These are phyloP conservation scores for Cetonia aurata DNA, from an alignment of 2,888 invertebrate species.

Conservation along the genomic window DNA sequence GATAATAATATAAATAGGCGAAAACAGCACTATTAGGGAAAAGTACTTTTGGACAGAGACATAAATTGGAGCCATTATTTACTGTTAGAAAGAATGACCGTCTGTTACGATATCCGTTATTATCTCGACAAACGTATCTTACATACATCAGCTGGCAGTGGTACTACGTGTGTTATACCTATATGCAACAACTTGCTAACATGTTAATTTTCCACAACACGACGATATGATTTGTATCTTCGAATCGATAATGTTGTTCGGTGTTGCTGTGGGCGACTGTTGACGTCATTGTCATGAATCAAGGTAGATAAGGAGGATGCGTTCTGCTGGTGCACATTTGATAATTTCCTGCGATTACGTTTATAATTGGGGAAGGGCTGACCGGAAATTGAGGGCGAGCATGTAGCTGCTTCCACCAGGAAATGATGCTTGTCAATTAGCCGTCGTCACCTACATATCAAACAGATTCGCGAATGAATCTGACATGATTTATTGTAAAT, in stretches of 20 bases:
- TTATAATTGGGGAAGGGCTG: conserved; percentile 66
- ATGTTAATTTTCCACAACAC: conserved; percentile 41
- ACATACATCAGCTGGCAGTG: conserved; percentile 22
- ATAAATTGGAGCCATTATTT: conserved; percentile 13
- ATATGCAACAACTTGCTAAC: conserved; percentile 10
- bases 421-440: conserved; percentile 67
- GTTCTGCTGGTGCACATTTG: conserved; percentile 64
- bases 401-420: conserved; percentile 64
- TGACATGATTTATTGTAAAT: conserved; percentile 46
- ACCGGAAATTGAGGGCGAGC: conserved; percentile 68
- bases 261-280: conserved; percentile 22
- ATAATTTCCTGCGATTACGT: conserved; percentile 68
- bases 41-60: not conserved
- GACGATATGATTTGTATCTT: conserved; percentile 40
- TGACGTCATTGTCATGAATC: conserved; percentile 56
- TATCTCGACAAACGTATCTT: conserved; percentile 30
- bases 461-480: conserved; percentile 52
- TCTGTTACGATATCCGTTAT: conserved; percentile 21
- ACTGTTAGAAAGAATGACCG: conserved; percentile 20
- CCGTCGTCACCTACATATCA: conserved; percentile 58
- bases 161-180: not conserved
- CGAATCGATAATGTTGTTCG: conserved; percentile 35
- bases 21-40: not conserved
- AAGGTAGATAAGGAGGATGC: conserved; percentile 63
- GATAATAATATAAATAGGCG: not conserved